Base-by-base conservation (phyloP, 2,113 vertebrate species). In the Siniperca knerii region DNA sequence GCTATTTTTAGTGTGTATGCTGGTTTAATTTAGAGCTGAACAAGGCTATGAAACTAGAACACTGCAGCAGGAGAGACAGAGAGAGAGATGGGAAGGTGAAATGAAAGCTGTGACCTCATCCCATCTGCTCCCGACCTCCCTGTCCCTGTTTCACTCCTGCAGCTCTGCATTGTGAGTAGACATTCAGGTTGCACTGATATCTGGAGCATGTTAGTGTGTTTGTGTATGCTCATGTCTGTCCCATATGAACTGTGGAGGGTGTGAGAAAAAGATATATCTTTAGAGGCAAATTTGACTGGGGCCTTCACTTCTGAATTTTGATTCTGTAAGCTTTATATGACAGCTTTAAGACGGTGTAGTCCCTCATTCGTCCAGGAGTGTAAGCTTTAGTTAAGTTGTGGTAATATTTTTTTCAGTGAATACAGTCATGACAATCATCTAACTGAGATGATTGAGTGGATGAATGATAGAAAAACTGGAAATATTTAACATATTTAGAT, bases 11-110 rank as follows among this genome's bases (percentile, higher is more conserved):
- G 82, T 35, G 42, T 66, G 57, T 75, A 77, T 52, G 57, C 76
- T 70, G 81, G 73, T 83, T 81, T 83, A 60, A 83, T 84, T 85
- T 73, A 61, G 50, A 77, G 74, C 80, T 62, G 72, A 75, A 65
- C 58, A 54, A 64, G 76, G 75, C 80, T 87, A 52, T 52, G 81
- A 90, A 92, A 92, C 54, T 83, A 79, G 89, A 92, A 71, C 88
- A 87, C 85, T 86, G 89, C 86, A 89, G 82, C 75, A 83, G 81
- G 58, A 58, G 61, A 75, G 29, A 18, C 0, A 46, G 50, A 74
- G n/a, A 76, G 20, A 68, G 25, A 82, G 13, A 48, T 48, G 12
- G 50, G 29, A 75, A 77, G 72, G 73, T 81, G 71, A 91, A 87
- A 83, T 85, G 79, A 87, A 86, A 85, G 83, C 50, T 2, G 25